Base-by-base conservation (phyloP, 2,888 invertebrate species). In the Agelastica alni region DNA sequence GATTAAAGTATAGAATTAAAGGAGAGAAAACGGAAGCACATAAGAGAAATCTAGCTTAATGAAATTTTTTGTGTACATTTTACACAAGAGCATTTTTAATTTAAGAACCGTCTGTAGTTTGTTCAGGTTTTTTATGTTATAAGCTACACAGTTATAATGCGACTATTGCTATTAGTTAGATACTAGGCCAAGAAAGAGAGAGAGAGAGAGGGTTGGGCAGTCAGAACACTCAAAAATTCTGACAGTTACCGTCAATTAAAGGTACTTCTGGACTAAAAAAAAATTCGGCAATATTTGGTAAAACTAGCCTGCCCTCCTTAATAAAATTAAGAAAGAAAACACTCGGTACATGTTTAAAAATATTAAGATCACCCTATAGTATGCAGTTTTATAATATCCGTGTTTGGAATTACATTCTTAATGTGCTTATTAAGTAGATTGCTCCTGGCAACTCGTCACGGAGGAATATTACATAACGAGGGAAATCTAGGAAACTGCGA, bases 401-500 rank as follows among this genome's bases (percentile, higher is more conserved):
- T 1, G 10, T 45, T 13, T 13, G 18, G 32, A 32, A 45, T 34
- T 45, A 45, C 13, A 45, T 32, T 18, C 32, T 32, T 45, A 34
- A 45, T 32, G 20, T 32, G 32, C 18, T 45, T 32, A 45, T 45
- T n/a, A 45, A 45, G 13, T 20, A 45, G 20, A 20, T 32, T 45
- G 44, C 44, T 20, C 32, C 32, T 45, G 13, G 44, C 20, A 31
- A 2, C 4, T 12, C 20, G 20, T 32, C 4, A n/a, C 32, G 14
- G 13, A 13, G 44, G 32, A 32, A 45, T 45, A 32, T 45, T 5
- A 4, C 20, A 20, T 45, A 45, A 45, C 44, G 44, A 45, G 44
- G 44, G 44, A 45, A 45, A 45, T 45, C 32, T 45, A 20, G 44
- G n/a, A 45, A 9, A n/a, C 7, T 45, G 9, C 13, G 13, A 45